A percentile compares a stretch with the other conserved stretches of the same genome.
Evolutionary conservation across 2,797 vertebrate genomes (phyloP).

Genomic region (Amblyraja radiata): DNA sequence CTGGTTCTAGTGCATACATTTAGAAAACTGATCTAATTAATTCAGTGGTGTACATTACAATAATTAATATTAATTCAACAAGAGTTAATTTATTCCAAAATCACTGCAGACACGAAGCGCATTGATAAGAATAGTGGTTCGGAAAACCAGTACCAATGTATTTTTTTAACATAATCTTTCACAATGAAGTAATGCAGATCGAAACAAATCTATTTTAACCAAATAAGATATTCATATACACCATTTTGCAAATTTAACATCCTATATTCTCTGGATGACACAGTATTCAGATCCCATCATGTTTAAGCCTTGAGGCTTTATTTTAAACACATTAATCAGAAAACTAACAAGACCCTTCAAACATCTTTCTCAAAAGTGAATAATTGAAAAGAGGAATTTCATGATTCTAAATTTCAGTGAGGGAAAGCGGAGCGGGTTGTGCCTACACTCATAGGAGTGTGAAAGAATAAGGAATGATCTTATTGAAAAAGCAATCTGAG

Average conservation of each 20-base stretch:
- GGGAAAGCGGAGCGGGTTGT: no score
- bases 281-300: neutral
- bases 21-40: neutral
- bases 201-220: neutral
- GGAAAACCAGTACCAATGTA: neutral
- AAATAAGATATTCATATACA: neutral
- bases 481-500: no score
- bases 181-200: neutral
- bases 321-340: constrained; percentile 12
- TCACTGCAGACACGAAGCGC: neutral
- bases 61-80: constrained; percentile 21
- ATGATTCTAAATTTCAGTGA: neutral
- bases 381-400: neutral
- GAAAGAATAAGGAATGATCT: no score
- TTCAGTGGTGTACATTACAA: neutral
- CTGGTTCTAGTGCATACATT: neutral
- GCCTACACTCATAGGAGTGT: no score
- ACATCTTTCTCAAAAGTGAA: neutral
- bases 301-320: neutral
- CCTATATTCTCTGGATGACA: neutral
- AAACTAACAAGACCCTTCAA: neutral
- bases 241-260: neutral
- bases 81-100: neutral
- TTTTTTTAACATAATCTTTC: neutral
- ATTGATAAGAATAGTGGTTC: neutral